Percentiles rank a stretch among this genome's conserved stretches.
phyloP scores from a whole-genome alignment of 2,888 invertebrate genomes.

The Eueremaeus valkanovi region DNA sequence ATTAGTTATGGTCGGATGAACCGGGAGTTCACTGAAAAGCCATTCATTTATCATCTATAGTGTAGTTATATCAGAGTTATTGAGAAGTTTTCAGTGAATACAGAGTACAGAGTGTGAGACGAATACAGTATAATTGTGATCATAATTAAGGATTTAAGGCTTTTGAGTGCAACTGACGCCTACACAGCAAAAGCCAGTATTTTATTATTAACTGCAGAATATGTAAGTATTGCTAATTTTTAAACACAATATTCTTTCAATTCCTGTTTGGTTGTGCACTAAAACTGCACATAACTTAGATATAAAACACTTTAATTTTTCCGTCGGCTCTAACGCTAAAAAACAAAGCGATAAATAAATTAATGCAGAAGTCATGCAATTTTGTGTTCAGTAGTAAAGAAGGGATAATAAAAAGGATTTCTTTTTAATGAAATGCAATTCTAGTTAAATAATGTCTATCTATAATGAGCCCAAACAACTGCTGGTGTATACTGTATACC shows the following conservation, averaged over 20 bases:
- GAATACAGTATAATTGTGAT: neutral
- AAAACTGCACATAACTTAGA: slow-evolving; percentile 3
- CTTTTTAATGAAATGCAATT: neutral
- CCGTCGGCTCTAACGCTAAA: neutral
- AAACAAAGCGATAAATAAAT: slow-evolving; percentile 27
- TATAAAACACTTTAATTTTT: neutral
- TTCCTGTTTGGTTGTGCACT: neutral
- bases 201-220: neutral
- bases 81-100: neutral
- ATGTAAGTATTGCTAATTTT: slow-evolving; percentile 8
- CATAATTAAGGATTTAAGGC: slow-evolving; percentile 12
- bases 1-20: slow-evolving; percentile 7
- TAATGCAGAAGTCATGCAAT: slow-evolving; percentile 23
- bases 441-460: slow-evolving; percentile 20
- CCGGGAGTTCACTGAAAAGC: neutral
- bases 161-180: slow-evolving; percentile 11
- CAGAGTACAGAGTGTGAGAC: neutral
- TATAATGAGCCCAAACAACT: slow-evolving; percentile 18
- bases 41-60: neutral
- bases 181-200: neutral
- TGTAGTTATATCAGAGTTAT: neutral
- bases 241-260: neutral
- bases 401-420: neutral
- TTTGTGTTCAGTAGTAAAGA: neutral
- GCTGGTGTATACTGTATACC: neutral